These are phyloP conservation scores for Phylloscopus whistleri DNA, from an alignment of 2,113 vertebrate species.

Conservation along the genomic window DNA sequence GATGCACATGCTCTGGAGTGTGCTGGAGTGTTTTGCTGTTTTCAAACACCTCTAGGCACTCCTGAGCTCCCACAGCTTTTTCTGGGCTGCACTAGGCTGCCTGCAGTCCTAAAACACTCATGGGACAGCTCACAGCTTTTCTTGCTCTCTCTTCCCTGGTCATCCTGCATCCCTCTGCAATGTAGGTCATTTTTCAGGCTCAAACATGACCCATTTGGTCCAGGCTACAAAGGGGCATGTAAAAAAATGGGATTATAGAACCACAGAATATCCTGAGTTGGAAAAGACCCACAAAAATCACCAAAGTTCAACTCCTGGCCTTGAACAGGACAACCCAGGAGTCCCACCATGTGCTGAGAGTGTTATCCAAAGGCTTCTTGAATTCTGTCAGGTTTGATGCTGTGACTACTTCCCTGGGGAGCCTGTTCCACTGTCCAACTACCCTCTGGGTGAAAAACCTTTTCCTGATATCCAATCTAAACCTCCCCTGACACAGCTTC, in stretches of 20 bases:
- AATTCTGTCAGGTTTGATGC: neutral
- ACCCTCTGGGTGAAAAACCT: neutral
- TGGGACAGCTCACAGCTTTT: neutral
- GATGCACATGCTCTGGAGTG: rapidly evolving
- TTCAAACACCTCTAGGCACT: neutral
- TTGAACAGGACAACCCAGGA: neutral
- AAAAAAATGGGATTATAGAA: neutral
- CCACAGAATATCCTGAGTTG: neutral
- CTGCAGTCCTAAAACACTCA: neutral
- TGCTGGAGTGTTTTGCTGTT: neutral
- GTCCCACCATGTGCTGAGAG: neutral
- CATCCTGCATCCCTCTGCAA: neutral
- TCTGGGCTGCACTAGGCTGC: neutral
- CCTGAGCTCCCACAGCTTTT: neutral
- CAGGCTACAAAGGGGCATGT: neutral
- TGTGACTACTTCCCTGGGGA: neutral
- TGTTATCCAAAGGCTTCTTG: neutral
- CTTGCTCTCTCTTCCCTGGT: neutral
- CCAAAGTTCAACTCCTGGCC: neutral
- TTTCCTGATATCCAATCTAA: neutral
- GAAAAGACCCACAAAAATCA: neutral
- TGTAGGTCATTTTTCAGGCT: neutral
- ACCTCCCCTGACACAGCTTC: neutral
- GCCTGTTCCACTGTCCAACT: neutral
- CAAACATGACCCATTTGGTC: rapidly evolving